Conservation (phyloP, 53 echinoderm and acorn worm genomes). For the Paracentrotus lividus region DNA sequence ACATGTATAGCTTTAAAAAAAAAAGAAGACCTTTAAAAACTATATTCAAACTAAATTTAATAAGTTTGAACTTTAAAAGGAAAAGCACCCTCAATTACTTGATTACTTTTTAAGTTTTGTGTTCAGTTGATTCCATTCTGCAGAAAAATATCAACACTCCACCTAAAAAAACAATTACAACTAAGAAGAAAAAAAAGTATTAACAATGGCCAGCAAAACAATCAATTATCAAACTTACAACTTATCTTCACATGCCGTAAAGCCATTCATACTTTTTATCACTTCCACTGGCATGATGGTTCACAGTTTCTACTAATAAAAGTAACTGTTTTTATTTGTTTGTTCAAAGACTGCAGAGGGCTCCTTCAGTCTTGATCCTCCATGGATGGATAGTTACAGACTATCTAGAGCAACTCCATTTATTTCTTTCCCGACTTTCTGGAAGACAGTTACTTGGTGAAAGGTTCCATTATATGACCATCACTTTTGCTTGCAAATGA, state of each 20-base stretch:
- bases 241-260: conserved; percentile 81
- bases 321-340: too few relatives aligned
- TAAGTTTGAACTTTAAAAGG: too few relatives aligned
- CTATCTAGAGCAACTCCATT: background rate
- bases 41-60: too few relatives aligned
- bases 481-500: background rate
- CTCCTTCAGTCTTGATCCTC: background rate
- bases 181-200: background rate
- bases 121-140: too few relatives aligned
- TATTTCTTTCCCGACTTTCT: background rate
- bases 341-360: background rate
- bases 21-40: background rate
- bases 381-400: background rate
- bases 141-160: background rate
- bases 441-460: background rate
- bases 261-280: conserved; percentile 68
- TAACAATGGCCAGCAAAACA: background rate
- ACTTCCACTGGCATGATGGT: conserved; percentile 80
- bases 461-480: background rate
- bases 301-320: background rate
- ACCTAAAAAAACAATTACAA: too few relatives aligned
- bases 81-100: too few relatives aligned
- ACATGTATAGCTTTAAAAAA: background rate
- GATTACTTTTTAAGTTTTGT: too few relatives aligned
- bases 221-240: conserved; percentile 72